A percentile compares a stretch with the other conserved stretches of the same genome.
phyloP scores from a whole-genome alignment of 1,140 invertebrate species.

The Platyura marginata region DNA sequence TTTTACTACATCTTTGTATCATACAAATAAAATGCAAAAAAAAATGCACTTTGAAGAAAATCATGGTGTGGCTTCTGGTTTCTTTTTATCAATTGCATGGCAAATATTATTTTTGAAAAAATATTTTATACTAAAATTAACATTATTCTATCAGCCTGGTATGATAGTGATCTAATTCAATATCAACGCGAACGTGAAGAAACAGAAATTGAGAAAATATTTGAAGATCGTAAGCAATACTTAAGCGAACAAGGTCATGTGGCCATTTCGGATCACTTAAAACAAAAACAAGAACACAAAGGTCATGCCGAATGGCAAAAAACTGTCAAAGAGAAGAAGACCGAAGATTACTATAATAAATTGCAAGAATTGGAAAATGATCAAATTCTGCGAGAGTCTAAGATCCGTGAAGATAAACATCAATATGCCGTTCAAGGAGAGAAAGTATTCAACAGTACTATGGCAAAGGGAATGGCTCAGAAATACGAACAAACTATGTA shows the following conservation, averaged over 20 bases:
- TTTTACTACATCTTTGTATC: too few relatives aligned
- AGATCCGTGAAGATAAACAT: constrained; percentile 52
- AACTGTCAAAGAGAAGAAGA: constrained; percentile 60
- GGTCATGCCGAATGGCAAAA: constrained; percentile 71
- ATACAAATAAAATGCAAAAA: too few relatives aligned
- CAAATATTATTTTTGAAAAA: too few relatives aligned
- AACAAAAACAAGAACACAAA: constrained; percentile 48
- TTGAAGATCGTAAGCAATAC: constrained; percentile 61
- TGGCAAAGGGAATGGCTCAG: constrained; percentile 72
- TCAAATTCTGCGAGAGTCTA: constrained; percentile 64
- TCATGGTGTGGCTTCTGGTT: too few relatives aligned
- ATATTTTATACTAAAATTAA: too few relatives aligned
- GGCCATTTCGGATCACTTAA: constrained; percentile 35
- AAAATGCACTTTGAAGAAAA: too few relatives aligned
- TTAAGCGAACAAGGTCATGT: constrained; percentile 40
- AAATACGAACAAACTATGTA: constrained; percentile 68
- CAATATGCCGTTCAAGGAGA: constrained; percentile 73
- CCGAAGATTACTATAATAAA: constrained; percentile 67
- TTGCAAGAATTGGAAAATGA: constrained; percentile 66
- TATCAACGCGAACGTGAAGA: constrained; percentile 70
- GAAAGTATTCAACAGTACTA: constrained; percentile 50
- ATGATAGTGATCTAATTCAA: constrained; percentile 66
- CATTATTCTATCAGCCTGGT: constrained; percentile 76
- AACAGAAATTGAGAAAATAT: constrained; percentile 68
- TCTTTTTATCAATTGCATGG: too few relatives aligned